phyloP scores from a whole-genome alignment of 2,113 vertebrate genomes.

The Stegastes partitus region DNA sequence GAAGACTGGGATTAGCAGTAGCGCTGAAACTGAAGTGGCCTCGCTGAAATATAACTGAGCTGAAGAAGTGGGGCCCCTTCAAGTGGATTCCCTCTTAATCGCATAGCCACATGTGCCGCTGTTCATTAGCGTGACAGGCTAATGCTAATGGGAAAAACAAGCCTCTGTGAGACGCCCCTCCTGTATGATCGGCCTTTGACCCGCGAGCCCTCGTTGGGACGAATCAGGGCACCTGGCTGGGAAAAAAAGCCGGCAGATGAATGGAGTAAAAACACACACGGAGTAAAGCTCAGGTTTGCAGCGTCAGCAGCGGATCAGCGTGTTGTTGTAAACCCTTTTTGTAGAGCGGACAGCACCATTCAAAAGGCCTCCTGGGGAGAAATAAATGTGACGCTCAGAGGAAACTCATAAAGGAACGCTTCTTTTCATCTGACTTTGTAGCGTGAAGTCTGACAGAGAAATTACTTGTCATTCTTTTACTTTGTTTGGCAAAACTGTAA shows the following conservation, averaged over 20 bases:
- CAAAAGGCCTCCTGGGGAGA: conserved; percentile 45
- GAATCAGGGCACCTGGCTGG: conserved; percentile 45
- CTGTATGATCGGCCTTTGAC: conserved; percentile 68
- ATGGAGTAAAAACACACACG: conserved; percentile 18
- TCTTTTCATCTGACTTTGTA: conserved; percentile 21
- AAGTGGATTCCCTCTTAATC: conserved; percentile 39
- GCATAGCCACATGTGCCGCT: conserved; percentile 67
- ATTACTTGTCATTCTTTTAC: too few species aligned
- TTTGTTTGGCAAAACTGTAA: too few species aligned
- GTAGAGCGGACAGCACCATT: conserved; percentile 14
- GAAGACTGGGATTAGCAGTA: too few species aligned
- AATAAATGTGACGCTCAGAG: conserved; percentile 37
- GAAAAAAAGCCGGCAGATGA: conserved; percentile 11
- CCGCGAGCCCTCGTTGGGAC: not conserved
- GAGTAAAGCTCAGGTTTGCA: conserved; percentile 55
- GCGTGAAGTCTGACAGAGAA: not conserved
- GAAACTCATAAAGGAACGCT: conserved; percentile 22
- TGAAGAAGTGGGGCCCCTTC: conserved; percentile 8
- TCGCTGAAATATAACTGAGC: conserved; percentile 19
- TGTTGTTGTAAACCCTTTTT: conserved; percentile 49
- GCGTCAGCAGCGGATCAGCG: conserved; percentile 62
- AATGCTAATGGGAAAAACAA: conserved; percentile 75
- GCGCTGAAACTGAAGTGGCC: not conserved
- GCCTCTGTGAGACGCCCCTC: conserved; percentile 13
- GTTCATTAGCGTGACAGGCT: conserved; percentile 66